Conservation (phyloP, 2,797 vertebrate genomes). For the Schizopygopsis malacanthus region DNA sequence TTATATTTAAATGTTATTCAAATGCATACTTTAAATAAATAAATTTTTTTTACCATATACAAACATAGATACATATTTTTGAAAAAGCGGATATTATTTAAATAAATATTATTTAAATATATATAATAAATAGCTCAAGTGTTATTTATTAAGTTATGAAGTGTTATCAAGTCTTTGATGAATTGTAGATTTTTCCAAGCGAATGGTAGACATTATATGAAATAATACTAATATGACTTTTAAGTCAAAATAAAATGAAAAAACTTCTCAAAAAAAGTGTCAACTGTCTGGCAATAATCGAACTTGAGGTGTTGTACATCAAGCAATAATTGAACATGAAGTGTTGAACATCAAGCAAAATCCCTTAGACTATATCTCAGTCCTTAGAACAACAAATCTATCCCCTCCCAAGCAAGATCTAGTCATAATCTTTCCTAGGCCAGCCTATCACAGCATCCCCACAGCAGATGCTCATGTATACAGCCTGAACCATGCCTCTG, state of each 20-base stretch:
- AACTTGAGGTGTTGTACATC: not conserved
- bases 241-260: too few species aligned
- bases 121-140: not conserved
- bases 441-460: not conserved
- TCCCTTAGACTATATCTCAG: not conserved
- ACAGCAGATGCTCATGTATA: slow-evolving; percentile 43
- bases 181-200: too few species aligned
- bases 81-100: not conserved
- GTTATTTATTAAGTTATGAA: too few species aligned
- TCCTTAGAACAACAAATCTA: slow-evolving; percentile 17
- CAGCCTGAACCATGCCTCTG: slow-evolving; percentile 34
- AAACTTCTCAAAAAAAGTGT: not conserved
- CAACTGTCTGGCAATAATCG: not conserved
- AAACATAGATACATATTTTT: too few species aligned
- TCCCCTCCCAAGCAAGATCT: slow-evolving; percentile 17
- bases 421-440: slow-evolving; percentile 28
- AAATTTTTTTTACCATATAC: too few species aligned
- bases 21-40: too few species aligned
- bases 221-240: too few species aligned
- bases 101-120: not conserved
- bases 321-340: not conserved
- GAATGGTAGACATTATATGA: too few species aligned
- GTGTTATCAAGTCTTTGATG: too few species aligned
- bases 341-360: not conserved
- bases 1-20: too few species aligned